These are phyloP conservation scores for Aphyosemion australe DNA, from an alignment of 2,113 vertebrate genomes.

Conservation along the genomic window DNA sequence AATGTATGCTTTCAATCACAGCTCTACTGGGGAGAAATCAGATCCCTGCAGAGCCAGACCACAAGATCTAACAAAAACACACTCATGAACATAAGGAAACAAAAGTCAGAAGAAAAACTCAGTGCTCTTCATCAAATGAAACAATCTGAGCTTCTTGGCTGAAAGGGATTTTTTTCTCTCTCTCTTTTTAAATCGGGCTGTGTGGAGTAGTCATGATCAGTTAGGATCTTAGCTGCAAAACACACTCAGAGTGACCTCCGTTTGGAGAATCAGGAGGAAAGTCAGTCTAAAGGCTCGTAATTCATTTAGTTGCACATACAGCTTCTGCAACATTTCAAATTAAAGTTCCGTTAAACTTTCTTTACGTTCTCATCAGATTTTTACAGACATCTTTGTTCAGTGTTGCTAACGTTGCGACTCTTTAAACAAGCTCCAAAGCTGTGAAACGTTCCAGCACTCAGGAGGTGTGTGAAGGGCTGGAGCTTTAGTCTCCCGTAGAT, in stretches of 20 bases:
- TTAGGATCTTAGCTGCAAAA: not conserved
- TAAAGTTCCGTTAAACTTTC: too few relatives aligned
- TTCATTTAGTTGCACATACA: too few relatives aligned
- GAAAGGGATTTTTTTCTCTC: not conserved
- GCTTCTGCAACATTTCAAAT: too few relatives aligned
- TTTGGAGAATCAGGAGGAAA: not conserved
- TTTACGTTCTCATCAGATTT: too few relatives aligned
- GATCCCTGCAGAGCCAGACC: slow-evolving; percentile 50
- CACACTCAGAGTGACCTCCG: not conserved
- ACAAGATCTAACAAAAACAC: slow-evolving; percentile 25
- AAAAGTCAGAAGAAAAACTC: not conserved
- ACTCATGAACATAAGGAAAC: slow-evolving; percentile 15
- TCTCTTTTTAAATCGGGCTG: too few relatives aligned
- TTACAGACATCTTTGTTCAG: too few relatives aligned
- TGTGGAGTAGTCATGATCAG: not conserved
- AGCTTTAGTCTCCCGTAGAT: too few relatives aligned
- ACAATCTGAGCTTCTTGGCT: not conserved
- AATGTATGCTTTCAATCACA: slow-evolving; percentile 71
- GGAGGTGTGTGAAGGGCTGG: too few relatives aligned
- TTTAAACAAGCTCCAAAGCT: too few relatives aligned
- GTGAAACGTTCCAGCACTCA: too few relatives aligned
- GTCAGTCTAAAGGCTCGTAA: not conserved
- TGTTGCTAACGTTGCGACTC: too few relatives aligned
- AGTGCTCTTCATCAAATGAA: not conserved
- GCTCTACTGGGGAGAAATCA: slow-evolving; percentile 61